A percentile compares a stretch with the other conserved stretches of the same genome.
Evolutionary conservation across 2,113 vertebrate species (phyloP).

Genomic region (Benthochromis sp.): DNA sequence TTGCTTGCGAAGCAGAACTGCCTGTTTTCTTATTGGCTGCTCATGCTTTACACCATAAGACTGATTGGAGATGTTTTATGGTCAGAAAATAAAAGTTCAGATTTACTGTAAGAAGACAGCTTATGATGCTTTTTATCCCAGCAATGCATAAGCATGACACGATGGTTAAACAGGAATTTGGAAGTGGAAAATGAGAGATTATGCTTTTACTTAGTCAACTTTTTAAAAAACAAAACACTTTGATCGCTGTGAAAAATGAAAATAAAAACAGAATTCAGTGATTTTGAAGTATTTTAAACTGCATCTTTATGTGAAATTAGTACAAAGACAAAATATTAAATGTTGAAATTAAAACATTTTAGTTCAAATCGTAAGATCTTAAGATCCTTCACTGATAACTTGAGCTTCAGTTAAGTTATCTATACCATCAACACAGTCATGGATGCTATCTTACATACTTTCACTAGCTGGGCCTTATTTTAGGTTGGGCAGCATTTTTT

Average conservation of each 20-base stretch:
- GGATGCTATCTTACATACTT: background rate
- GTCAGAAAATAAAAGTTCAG: background rate
- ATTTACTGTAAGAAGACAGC: background rate
- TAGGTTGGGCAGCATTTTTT: background rate
- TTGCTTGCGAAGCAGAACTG: background rate
- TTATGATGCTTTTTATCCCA: background rate
- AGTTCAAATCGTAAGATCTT: background rate
- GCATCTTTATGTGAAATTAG: background rate
- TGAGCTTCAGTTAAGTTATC: background rate
- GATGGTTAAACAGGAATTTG: too few relatives aligned
- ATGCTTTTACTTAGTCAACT: too few relatives aligned
- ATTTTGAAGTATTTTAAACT: background rate
- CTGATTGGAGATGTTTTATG: background rate
- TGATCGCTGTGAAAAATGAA: background rate
- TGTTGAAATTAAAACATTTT: background rate
- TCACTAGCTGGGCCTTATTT: background rate
- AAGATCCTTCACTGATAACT: background rate
- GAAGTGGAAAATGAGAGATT: too few relatives aligned
- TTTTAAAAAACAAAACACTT: background rate
- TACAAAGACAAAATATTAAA: background rate
- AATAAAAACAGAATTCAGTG: background rate
- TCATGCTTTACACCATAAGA: background rate
- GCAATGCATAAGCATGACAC: background rate
- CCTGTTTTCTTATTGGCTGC: background rate
- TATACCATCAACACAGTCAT: background rate